Percentiles rank a stretch among this genome's conserved stretches.
Evolutionary conservation across 2,797 vertebrate genomes (phyloP).

Genomic region (Manis crassicaudata): DNA sequence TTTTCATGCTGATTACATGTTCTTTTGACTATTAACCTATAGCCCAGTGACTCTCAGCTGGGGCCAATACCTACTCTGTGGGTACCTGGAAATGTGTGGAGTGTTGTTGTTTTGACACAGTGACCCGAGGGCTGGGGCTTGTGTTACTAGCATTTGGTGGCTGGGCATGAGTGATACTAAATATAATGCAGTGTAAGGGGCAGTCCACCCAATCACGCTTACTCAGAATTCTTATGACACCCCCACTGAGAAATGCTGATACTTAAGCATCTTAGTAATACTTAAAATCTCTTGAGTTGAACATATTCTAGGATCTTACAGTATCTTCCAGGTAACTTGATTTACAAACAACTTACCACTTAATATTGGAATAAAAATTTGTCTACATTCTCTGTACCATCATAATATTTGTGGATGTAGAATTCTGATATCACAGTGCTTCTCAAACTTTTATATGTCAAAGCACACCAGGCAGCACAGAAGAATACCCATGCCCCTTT

Average conservation of each 20-base stretch:
- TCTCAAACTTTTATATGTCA: not conserved
- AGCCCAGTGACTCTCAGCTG: not conserved
- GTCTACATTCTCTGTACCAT: not conserved
- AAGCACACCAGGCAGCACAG: not conserved
- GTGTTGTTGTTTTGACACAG: not conserved
- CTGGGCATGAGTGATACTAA: not conserved
- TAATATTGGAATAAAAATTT: not conserved
- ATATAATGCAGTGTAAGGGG: not conserved
- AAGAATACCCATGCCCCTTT: not conserved
- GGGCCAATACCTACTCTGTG: not conserved
- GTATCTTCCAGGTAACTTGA: not conserved
- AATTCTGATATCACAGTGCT: not conserved
- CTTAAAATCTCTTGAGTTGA: not conserved
- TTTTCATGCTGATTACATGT: not conserved
- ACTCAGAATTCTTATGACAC: not conserved
- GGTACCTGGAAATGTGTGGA: not conserved
- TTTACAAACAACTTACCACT: not conserved
- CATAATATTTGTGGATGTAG: not conserved
- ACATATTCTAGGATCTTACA: not conserved
- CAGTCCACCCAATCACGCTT: not conserved
- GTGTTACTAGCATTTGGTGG: not conserved
- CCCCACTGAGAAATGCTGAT: not conserved
- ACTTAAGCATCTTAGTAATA: not conserved
- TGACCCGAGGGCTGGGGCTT: not conserved
- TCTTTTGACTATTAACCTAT: not conserved